A percentile compares a stretch with the other conserved stretches of the same genome.
Evolutionary conservation across 2,113 vertebrate species (phyloP).

Genomic region (Sisor rabdophorus): DNA sequence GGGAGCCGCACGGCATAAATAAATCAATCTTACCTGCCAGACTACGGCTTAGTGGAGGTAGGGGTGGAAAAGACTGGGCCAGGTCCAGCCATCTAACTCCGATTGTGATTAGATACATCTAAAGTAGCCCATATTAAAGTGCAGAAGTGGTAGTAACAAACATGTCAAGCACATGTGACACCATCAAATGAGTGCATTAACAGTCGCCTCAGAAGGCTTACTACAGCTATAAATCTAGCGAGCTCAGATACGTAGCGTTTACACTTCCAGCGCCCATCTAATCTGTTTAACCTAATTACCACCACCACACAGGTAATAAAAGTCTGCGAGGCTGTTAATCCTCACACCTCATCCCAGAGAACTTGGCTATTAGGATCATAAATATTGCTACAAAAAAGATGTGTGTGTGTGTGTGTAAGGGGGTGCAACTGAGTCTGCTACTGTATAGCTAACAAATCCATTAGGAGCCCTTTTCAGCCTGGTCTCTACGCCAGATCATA

Average conservation of each 20-base stretch:
- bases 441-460: slow-evolving; percentile 17
- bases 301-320: slow-evolving; percentile 72
- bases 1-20: background rate
- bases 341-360: slow-evolving; percentile 64
- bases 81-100: slow-evolving; percentile 32
- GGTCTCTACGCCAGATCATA: slow-evolving; percentile 7
- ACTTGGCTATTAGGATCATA: slow-evolving; percentile 66
- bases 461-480: slow-evolving; percentile 19
- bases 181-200: slow-evolving; percentile 72
- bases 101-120: slow-evolving; percentile 42
- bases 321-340: slow-evolving; percentile 71
- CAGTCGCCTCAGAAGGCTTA: slow-evolving; percentile 59
- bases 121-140: slow-evolving; percentile 58
- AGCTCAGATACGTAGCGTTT: slow-evolving; percentile 68
- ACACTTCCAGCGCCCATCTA: slow-evolving; percentile 67
- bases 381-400: slow-evolving; percentile 57
- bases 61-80: slow-evolving; percentile 10
- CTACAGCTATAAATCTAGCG: slow-evolving; percentile 69
- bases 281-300: slow-evolving; percentile 77
- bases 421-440: slow-evolving; percentile 15
- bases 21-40: slow-evolving; percentile 22
- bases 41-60: background rate
- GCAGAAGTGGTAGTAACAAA: slow-evolving; percentile 60
- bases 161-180: slow-evolving; percentile 65
- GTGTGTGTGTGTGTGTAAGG: slow-evolving; percentile 42